Evolutionary conservation across 1,140 invertebrate species (phyloP).

Genomic region (Streblospio benedicti): DNA sequence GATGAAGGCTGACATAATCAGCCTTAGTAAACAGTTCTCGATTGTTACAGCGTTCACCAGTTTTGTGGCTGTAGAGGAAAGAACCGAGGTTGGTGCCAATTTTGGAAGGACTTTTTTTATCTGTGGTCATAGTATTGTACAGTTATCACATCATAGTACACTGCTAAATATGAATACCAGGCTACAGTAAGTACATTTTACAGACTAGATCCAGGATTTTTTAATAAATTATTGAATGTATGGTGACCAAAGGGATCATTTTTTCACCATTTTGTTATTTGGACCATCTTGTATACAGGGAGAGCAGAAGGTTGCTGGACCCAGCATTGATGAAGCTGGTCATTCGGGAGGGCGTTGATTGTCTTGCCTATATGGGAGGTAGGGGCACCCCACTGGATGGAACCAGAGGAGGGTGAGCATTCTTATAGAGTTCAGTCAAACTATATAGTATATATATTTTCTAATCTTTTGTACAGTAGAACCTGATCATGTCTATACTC

Average conservation of each 20-base stretch:
- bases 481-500: too few relatives aligned
- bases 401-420: too few relatives aligned
- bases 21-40: slow-evolving; percentile 42
- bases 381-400: not conserved
- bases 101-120: not conserved
- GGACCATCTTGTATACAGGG: too few relatives aligned
- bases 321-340: slow-evolving; percentile 28
- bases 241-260: too few relatives aligned
- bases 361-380: slow-evolving; percentile 30
- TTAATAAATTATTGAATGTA: too few relatives aligned
- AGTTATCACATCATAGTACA: not conserved
- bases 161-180: not conserved
- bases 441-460: too few relatives aligned
- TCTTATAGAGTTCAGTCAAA: too few relatives aligned
- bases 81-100: slow-evolving; percentile 38
- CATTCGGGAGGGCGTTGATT: slow-evolving; percentile 26
- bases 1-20: slow-evolving; percentile 39
- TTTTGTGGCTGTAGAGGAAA: slow-evolving; percentile 45
- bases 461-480: too few relatives aligned
- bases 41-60: slow-evolving; percentile 45
- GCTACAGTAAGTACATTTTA: not conserved
- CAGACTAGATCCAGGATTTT: not conserved
- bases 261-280: too few relatives aligned
- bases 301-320: slow-evolving; percentile 22
- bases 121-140: not conserved